phyloP scores from a whole-genome alignment of 2,888 invertebrate genomes.

The Tiliacea aurago region DNA sequence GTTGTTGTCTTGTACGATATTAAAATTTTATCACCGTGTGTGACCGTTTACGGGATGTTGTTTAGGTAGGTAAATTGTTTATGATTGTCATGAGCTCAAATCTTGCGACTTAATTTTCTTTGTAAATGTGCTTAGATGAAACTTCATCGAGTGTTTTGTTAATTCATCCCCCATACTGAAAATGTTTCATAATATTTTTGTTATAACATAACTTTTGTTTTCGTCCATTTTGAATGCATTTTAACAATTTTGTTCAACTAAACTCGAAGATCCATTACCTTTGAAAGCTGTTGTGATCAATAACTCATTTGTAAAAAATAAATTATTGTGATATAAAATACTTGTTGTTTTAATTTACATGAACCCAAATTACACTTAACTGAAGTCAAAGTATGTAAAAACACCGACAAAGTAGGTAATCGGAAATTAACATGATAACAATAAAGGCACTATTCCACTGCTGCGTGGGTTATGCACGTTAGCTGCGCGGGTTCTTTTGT shows the following conservation, averaged over 20 bases:
- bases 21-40: slow-evolving; percentile 85
- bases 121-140: slow-evolving; percentile 70
- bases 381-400: background rate
- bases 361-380: background rate
- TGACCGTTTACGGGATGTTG: slow-evolving; percentile 84
- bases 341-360: slow-evolving; percentile 63
- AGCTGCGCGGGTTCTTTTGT: background rate
- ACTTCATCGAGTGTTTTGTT: slow-evolving; percentile 64
- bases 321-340: slow-evolving; percentile 90
- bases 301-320: slow-evolving; percentile 90
- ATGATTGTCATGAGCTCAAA: slow-evolving; percentile 82
- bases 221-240: slow-evolving; percentile 76
- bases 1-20: slow-evolving; percentile 82
- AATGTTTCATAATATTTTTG: slow-evolving; percentile 70
- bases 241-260: slow-evolving; percentile 81
- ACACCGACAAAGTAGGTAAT: background rate
- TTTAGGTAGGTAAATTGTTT: slow-evolving; percentile 85
- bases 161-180: slow-evolving; percentile 60
- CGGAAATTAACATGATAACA: background rate
- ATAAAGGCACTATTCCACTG: background rate
- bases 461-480: background rate
- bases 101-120: slow-evolving; percentile 78
- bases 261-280: slow-evolving; percentile 80
- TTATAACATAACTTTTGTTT: slow-evolving; percentile 59
- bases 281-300: slow-evolving; percentile 88